phyloP scores from a whole-genome alignment of 2,888 invertebrate genomes.

The Euzophera pinguis region DNA sequence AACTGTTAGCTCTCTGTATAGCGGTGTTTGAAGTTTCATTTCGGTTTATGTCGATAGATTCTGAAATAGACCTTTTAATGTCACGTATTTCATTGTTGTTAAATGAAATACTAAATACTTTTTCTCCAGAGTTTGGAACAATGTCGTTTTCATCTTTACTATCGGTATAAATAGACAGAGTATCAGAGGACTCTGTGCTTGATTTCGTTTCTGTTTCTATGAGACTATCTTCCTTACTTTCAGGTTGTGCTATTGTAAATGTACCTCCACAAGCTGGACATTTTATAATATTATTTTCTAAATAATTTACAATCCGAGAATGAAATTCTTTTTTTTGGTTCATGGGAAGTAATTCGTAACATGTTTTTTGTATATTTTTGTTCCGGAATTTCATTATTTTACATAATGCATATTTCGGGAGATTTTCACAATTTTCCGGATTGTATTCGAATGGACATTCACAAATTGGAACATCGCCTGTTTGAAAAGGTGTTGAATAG shows the following conservation, averaged over 20 bases:
- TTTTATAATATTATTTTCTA: conserved; percentile 70
- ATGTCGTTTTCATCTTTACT: background rate
- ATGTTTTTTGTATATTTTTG: conserved; percentile 66
- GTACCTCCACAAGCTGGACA: conserved; percentile 73
- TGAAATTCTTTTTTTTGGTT: conserved; percentile 80
- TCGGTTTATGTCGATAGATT: conserved; percentile 13
- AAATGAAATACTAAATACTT: background rate
- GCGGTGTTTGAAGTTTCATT: conserved; percentile 1
- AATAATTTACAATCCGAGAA: conserved; percentile 65
- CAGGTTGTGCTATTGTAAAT: conserved; percentile 54
- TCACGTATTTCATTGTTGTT: background rate
- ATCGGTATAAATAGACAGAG: background rate
- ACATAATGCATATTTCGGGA: conserved; percentile 79
- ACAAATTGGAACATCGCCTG: conserved; percentile 33
- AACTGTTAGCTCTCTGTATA: conserved; percentile 17
- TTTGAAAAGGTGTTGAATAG: conserved; percentile 12
- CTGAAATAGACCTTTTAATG: conserved; percentile 24
- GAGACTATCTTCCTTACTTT: conserved; percentile 15
- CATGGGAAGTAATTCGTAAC: conserved; percentile 75
- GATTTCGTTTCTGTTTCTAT: background rate
- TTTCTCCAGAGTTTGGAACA: background rate
- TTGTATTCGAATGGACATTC: conserved; percentile 63
- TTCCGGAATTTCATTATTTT: conserved; percentile 78
- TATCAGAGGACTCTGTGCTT: background rate
- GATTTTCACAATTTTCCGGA: conserved; percentile 42